Conservation (phyloP, 2,888 invertebrate genomes). For the Luperina testacea region DNA sequence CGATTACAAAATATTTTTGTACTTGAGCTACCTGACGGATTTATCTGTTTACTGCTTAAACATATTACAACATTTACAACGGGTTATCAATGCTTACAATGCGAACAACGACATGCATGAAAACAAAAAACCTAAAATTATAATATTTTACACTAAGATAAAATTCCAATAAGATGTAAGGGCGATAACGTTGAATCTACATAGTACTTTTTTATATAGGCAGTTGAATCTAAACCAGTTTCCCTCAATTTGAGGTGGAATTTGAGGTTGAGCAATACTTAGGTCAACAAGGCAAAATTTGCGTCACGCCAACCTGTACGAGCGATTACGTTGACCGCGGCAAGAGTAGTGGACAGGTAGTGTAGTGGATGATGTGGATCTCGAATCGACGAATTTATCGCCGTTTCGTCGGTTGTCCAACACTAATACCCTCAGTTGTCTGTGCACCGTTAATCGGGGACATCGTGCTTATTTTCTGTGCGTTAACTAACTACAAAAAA, state of each 20-base stretch:
- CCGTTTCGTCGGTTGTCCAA: constrained; percentile 41
- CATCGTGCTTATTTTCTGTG: constrained; percentile 38
- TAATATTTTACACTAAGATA: not conserved
- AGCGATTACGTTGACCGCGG: constrained; percentile 30
- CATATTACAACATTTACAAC: not conserved
- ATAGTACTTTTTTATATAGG: no score
- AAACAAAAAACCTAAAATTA: not conserved
- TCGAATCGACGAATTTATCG: constrained; percentile 3
- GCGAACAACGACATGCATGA: constrained; percentile 3
- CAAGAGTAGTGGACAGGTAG: constrained; percentile 20
- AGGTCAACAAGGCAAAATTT: constrained; percentile 15
- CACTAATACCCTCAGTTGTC: constrained; percentile 30
- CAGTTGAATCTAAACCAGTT: constrained; percentile 34
- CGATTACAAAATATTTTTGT: constrained; percentile 1
- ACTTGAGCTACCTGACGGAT: not conserved
- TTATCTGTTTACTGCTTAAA: not conserved
- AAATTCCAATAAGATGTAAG: not conserved
- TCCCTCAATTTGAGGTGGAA: constrained; percentile 5
- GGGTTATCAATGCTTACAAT: not conserved
- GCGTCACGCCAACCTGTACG: constrained; percentile 32
- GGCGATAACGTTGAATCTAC: not conserved
- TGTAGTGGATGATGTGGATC: not conserved
- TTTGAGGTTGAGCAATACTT: constrained; percentile 10
- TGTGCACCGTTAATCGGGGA: constrained; percentile 11
- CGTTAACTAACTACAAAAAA: constrained; percentile 59